phyloP scores from a whole-genome alignment of 1,140 invertebrate species.

The Augochlora pura region DNA sequence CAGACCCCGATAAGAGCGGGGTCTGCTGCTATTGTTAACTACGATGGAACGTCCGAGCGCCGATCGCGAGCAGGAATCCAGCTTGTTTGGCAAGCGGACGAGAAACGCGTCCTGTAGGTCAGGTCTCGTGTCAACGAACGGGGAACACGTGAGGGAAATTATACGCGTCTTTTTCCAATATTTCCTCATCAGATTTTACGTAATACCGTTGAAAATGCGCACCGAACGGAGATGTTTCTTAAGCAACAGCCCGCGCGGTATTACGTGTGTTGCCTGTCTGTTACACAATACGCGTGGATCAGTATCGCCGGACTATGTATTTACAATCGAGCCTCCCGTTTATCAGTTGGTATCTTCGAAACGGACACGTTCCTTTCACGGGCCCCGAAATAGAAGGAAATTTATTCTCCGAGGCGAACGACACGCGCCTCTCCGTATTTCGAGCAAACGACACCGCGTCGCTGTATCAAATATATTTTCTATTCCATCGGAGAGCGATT shows the following conservation, averaged over 20 bases:
- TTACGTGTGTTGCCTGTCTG: background rate
- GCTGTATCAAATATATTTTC: too few relatives aligned
- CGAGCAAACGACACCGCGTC: too few relatives aligned
- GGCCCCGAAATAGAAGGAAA: too few relatives aligned
- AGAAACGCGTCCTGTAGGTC: background rate
- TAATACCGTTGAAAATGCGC: background rate
- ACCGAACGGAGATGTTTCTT: background rate
- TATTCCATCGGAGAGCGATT: too few relatives aligned
- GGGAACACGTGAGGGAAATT: conserved; percentile 18
- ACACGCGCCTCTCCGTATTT: too few relatives aligned
- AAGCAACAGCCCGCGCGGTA: background rate
- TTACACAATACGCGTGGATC: background rate
- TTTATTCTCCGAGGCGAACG: too few relatives aligned
- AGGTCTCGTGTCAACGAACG: conserved; percentile 2
- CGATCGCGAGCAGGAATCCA: background rate
- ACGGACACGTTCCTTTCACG: too few relatives aligned
- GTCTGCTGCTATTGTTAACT: too few relatives aligned
- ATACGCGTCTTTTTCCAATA: background rate
- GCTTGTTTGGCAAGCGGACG: too few relatives aligned
- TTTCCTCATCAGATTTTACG: background rate
- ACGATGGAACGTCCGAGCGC: too few relatives aligned
- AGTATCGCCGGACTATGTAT: background rate
- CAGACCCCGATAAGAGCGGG: background rate
- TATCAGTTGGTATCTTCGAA: too few relatives aligned
- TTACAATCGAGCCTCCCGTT: background rate